A percentile compares a stretch with the other conserved stretches of the same genome.
Evolutionary conservation across 2,888 invertebrate species (phyloP).

Genomic region (Ceraclea dissimilis): DNA sequence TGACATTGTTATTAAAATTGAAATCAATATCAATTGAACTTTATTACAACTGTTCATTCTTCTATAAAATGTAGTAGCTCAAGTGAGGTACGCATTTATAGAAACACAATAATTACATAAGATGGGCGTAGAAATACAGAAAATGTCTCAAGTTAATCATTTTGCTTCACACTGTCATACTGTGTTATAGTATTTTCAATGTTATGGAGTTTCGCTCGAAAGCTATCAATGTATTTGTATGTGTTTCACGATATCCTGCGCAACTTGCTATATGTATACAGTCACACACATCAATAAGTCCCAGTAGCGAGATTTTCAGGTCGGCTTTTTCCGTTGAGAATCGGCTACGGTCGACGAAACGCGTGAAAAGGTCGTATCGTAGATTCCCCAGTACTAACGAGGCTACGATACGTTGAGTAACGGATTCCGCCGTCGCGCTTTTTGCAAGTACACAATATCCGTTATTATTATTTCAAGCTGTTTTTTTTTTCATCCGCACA

Average conservation of each 20-base stretch:
- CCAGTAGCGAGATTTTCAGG: conserved; percentile 5
- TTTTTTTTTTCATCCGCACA: not conserved
- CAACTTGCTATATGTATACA: not conserved
- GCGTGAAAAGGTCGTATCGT: conserved; percentile 9
- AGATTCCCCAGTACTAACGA: not conserved
- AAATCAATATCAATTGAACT: too few species aligned
- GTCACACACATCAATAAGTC: conserved; percentile 25
- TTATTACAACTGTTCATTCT: too few species aligned
- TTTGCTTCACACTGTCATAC: not conserved
- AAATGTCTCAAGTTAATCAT: not conserved
- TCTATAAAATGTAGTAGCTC: too few species aligned
- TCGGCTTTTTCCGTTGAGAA: conserved; percentile 12
- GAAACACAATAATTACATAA: too few species aligned
- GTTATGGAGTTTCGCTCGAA: not conserved
- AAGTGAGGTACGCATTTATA: too few species aligned
- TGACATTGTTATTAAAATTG: too few species aligned
- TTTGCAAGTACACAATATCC: not conserved
- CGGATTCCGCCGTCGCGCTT: not conserved
- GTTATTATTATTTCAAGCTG: not conserved
- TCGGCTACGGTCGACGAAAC: conserved; percentile 16
- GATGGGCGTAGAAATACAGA: too few species aligned
- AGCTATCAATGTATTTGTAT: not conserved
- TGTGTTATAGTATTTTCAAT: not conserved
- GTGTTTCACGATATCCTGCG: conserved; percentile 1
- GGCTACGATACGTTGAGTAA: not conserved